These are phyloP conservation scores for Medauroidea extradentata DNA, from an alignment of 1,140 invertebrate genomes.

Conservation along the genomic window DNA sequence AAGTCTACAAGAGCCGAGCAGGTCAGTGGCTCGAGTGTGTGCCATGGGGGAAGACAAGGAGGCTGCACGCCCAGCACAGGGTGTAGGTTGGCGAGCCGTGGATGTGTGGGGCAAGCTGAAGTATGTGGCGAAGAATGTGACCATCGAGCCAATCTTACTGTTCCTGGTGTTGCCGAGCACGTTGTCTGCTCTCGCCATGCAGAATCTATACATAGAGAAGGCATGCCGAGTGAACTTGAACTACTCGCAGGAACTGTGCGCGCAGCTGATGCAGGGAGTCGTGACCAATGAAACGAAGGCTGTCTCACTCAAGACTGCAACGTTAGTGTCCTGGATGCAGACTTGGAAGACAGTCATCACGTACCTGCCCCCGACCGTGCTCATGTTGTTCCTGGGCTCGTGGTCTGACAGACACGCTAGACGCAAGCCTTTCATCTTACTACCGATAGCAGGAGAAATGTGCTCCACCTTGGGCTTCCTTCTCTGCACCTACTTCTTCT, in stretches of 20 bases:
- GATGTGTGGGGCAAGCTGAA: conserved; percentile 33
- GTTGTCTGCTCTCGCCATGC: conserved; percentile 67
- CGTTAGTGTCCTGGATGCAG: conserved; percentile 67
- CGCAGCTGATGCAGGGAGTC: conserved; percentile 61
- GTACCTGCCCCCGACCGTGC: conserved; percentile 64
- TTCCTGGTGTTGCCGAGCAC: conserved; percentile 76
- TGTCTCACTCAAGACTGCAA: conserved; percentile 66
- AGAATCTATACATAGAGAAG: conserved; percentile 81
- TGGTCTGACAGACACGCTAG: conserved; percentile 69
- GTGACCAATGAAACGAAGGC: conserved; percentile 66
- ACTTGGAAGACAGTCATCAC: conserved; percentile 77
- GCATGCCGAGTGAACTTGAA: conserved; percentile 74
- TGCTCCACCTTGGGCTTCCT: conserved; percentile 70
- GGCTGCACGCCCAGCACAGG: no score
- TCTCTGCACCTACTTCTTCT: conserved; percentile 71
- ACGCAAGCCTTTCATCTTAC: conserved; percentile 77
- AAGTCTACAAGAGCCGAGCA: no score
- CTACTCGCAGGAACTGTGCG: conserved; percentile 64
- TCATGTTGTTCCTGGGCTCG: conserved; percentile 73
- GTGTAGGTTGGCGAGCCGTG: not conserved
- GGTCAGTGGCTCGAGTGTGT: no score
- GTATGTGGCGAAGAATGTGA: conserved; percentile 53
- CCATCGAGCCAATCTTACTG: conserved; percentile 72
- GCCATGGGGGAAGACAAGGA: no score
- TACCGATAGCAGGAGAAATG: conserved; percentile 77